Evolutionary conservation across 2,113 vertebrate genomes (phyloP).

Genomic region (Hucho hucho): DNA sequence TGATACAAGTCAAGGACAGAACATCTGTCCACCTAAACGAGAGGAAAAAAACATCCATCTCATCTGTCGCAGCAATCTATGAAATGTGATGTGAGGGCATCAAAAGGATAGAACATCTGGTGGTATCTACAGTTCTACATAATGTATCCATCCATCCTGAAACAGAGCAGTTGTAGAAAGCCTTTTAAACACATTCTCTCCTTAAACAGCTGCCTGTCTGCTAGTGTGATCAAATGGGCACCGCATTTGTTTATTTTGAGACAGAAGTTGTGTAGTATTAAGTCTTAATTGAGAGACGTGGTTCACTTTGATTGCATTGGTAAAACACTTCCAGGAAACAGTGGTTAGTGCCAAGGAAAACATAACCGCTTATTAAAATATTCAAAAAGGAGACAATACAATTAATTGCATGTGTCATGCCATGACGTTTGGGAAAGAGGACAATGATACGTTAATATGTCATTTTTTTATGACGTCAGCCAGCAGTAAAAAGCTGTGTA

Average conservation of each 20-base stretch:
- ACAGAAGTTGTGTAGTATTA: conserved; percentile 34
- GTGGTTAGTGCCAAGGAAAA: not conserved
- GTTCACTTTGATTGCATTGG: conserved; percentile 42
- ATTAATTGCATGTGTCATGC: too few relatives aligned
- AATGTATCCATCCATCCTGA: conserved; percentile 31
- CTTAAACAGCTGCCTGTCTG: conserved; percentile 48
- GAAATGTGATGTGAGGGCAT: conserved; percentile 11
- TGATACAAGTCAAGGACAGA: conserved; percentile 32
- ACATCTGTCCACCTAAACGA: conserved; percentile 19
- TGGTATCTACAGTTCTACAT: conserved; percentile 35
- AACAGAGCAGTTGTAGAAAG: conserved; percentile 39
- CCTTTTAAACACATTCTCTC: not conserved
- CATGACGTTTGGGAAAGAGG: too few relatives aligned
- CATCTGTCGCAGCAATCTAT: conserved; percentile 23
- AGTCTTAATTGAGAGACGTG: conserved; percentile 48
- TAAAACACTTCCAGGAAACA: conserved; percentile 6
- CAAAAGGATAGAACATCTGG: conserved; percentile 42
- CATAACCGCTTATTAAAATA: not conserved
- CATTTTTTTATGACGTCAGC: too few relatives aligned
- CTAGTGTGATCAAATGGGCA: conserved; percentile 37
- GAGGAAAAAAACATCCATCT: not conserved
- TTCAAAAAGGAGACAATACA: not conserved
- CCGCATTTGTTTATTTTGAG: not conserved
- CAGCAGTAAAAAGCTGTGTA: too few relatives aligned
- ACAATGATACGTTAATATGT: too few relatives aligned